phyloP scores from a whole-genome alignment of 2,797 vertebrate species.

The Pangasius mekongensis region DNA sequence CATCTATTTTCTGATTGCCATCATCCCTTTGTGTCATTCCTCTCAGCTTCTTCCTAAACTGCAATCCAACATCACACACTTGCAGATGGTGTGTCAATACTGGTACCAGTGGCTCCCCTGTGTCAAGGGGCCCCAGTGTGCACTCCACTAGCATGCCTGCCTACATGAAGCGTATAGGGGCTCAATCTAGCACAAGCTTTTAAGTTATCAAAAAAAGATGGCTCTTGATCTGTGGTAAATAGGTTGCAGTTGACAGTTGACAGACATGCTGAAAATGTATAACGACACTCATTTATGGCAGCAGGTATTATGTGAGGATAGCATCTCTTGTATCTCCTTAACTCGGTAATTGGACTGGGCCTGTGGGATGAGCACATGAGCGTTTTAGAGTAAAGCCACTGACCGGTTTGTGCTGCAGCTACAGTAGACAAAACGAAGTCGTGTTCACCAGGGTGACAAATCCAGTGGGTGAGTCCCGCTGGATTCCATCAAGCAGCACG shows the following conservation, averaged over 20 bases:
- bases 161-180: conserved; percentile 36
- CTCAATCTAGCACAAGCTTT: conserved; percentile 35
- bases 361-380: conserved; percentile 16
- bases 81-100: conserved; percentile 86
- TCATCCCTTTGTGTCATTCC: conserved; percentile 55
- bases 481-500: conserved; percentile 74
- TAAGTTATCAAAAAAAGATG: conserved; percentile 36
- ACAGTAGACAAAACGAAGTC: conserved; percentile 24
- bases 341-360: conserved; percentile 43
- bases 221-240: conserved; percentile 39
- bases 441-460: conserved; percentile 59
- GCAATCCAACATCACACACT: conserved; percentile 86
- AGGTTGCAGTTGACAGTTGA: conserved; percentile 44
- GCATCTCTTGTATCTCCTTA: conserved; percentile 35
- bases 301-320: conserved; percentile 26
- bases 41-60: conserved; percentile 65
- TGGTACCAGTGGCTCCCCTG: conserved; percentile 79
- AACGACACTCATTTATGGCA: conserved; percentile 45
- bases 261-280: conserved; percentile 46
- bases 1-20: conserved; percentile 72
- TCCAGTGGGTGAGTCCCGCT: conserved; percentile 74
- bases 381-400: conserved; percentile 36
- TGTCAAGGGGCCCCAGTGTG: conserved; percentile 75
- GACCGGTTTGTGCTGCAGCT: conserved; percentile 29
- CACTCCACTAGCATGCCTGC: conserved; percentile 57